Percentiles rank a stretch among this genome's conserved stretches.
These are phyloP conservation scores for Entelurus aequoreus DNA, from an alignment of 2,113 vertebrate genomes.

Conservation along the genomic window DNA sequence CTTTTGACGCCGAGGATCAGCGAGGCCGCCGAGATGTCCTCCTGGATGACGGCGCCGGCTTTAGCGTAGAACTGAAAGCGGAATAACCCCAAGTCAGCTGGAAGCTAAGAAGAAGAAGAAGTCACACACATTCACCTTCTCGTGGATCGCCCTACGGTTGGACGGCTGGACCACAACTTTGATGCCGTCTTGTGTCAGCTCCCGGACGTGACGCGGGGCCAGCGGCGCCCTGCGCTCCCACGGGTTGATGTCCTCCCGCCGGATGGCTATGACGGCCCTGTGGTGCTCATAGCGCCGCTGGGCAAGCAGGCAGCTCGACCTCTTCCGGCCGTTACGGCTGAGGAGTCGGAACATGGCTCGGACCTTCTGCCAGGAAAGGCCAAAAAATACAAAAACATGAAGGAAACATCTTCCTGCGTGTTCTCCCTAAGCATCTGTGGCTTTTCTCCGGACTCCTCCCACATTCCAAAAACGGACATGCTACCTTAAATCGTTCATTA, in stretches of 20 bases:
- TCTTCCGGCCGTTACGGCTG: constrained; percentile 48
- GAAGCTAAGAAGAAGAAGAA: background rate
- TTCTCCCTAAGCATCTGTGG: no score
- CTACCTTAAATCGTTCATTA: no score
- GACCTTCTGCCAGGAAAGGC: constrained; percentile 47
- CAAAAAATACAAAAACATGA: constrained; percentile 18
- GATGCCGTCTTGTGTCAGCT: constrained; percentile 84
- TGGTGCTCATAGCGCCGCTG: constrained; percentile 66
- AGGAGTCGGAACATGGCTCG: constrained; percentile 77
- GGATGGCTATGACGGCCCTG: constrained; percentile 80
- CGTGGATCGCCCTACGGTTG: constrained; percentile 90
- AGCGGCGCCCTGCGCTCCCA: constrained; percentile 95
- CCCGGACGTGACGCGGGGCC: constrained; percentile 86
- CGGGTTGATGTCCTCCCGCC: constrained; percentile 88
- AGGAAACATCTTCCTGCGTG: background rate
- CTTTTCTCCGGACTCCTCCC: no score
- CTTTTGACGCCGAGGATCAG: constrained; percentile 94
- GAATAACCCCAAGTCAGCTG: background rate
- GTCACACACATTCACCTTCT: constrained; percentile 72
- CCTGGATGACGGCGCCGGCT: constrained; percentile 87
- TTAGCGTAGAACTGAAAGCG: constrained; percentile 82
- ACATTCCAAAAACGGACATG: no score
- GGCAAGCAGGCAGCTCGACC: constrained; percentile 8
- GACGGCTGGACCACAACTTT: constrained; percentile 94
- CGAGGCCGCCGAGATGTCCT: constrained; percentile 92